A percentile compares a stretch with the other conserved stretches of the same genome.
Conservation (phyloP, 2,797 vertebrate genomes). For the Sebastes glaucus region DNA sequence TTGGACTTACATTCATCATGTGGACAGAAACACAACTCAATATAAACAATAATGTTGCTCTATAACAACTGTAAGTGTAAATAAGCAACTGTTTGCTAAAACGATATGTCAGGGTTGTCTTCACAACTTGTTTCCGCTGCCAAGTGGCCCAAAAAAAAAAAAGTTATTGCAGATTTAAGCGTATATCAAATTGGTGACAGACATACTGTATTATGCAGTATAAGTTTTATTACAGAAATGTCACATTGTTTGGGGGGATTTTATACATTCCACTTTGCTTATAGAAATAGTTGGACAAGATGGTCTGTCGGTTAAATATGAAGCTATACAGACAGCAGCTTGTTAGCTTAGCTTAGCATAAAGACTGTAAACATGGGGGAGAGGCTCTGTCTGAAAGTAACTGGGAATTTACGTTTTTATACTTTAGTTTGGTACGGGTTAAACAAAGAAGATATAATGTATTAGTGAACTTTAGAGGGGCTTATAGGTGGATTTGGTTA, state of each 20-base stretch:
- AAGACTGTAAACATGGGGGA: not conserved
- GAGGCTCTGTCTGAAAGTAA: not conserved
- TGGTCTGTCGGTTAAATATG: not conserved
- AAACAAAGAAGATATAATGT: not conserved
- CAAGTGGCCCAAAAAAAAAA: too few species aligned
- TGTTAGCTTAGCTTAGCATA: not conserved
- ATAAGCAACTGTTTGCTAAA: too few species aligned
- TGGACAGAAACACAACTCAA: too few species aligned
- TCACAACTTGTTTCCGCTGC: too few species aligned
- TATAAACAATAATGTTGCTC: too few species aligned
- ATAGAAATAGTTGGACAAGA: not conserved
- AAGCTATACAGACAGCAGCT: not conserved
- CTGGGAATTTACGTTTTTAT: not conserved
- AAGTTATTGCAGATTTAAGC: not conserved
- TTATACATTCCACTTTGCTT: not conserved
- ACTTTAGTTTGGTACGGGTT: not conserved
- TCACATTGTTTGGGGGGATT: not conserved
- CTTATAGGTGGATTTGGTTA: not conserved
- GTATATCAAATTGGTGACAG: not conserved
- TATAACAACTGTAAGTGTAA: too few species aligned
- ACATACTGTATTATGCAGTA: not conserved
- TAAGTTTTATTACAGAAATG: not conserved
- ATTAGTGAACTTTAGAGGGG: not conserved
- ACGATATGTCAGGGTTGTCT: too few species aligned
- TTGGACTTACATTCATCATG: not conserved